A percentile compares a stretch with the other conserved stretches of the same genome.
Evolutionary conservation across 2,888 invertebrate genomes (phyloP).

Genomic region (Morpho deidamia): DNA sequence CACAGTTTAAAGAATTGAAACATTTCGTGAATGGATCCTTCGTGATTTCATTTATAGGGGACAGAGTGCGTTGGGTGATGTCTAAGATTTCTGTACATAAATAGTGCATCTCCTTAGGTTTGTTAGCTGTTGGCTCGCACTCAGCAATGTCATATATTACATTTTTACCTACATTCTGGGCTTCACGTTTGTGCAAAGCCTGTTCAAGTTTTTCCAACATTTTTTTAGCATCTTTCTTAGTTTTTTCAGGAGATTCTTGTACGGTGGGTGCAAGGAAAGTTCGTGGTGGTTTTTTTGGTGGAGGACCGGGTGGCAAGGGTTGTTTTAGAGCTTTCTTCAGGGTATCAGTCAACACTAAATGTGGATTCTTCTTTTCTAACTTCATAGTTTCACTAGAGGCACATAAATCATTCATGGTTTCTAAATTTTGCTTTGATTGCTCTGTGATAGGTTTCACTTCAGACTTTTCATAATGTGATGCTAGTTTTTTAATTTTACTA

Average conservation of each 20-base stretch:
- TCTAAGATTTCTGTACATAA: conserved; percentile 70
- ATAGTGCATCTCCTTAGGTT: conserved; percentile 69
- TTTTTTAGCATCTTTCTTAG: conserved; percentile 76
- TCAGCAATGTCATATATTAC: conserved; percentile 39
- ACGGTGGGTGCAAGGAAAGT: conserved; percentile 64
- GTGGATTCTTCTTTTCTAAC: conserved; percentile 64
- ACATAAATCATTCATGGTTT: conserved; percentile 50
- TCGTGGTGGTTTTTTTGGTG: conserved; percentile 87
- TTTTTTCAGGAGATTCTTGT: conserved; percentile 36
- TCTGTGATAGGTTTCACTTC: conserved; percentile 22
- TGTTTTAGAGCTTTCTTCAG: conserved; percentile 82
- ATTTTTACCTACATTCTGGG: conserved; percentile 45
- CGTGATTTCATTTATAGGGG: conserved; percentile 38
- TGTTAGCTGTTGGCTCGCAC: conserved; percentile 41
- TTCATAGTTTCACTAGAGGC: conserved; percentile 64
- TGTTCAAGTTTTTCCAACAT: conserved; percentile 82
- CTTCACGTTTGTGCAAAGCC: conserved; percentile 71
- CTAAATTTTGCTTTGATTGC: conserved; percentile 40
- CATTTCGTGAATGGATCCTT: conserved; percentile 55
- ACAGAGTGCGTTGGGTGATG: conserved; percentile 50
- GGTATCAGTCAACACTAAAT: conserved; percentile 75
- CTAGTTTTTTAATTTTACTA: conserved; percentile 45
- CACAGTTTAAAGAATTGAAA: conserved; percentile 65
- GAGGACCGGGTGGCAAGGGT: conserved; percentile 83
- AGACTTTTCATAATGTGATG: conserved; percentile 42